A percentile compares a stretch with the other conserved stretches of the same genome.
Conservation (phyloP, 2,888 invertebrate genomes). For the Amiota communis region DNA sequence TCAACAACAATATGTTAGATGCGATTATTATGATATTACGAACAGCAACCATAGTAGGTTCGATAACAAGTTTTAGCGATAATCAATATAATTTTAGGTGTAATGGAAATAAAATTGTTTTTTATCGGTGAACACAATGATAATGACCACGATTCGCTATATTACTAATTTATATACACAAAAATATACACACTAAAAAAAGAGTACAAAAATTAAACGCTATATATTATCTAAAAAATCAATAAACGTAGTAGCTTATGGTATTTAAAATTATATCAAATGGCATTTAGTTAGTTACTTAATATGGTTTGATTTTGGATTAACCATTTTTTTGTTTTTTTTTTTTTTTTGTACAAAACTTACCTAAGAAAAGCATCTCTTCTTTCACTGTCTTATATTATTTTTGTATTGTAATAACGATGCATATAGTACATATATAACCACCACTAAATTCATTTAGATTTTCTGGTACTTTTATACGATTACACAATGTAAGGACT, state of each 20-base stretch:
- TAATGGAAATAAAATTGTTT: too few relatives aligned
- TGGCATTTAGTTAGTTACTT: conserved; percentile 5
- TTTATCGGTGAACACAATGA: too few relatives aligned
- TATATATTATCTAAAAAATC: neutral
- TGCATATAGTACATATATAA: conserved; percentile 9
- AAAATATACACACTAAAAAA: too few relatives aligned
- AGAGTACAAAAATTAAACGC: too few relatives aligned
- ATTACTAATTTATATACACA: too few relatives aligned
- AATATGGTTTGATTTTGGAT: conserved; percentile 8
- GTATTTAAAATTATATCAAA: neutral
- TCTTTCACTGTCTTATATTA: conserved; percentile 4
- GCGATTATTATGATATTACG: too few relatives aligned
- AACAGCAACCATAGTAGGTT: too few relatives aligned
- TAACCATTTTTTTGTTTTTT: neutral
- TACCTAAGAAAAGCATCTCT: neutral
- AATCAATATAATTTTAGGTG: too few relatives aligned
- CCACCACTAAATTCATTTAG: neutral
- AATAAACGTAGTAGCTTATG: neutral
- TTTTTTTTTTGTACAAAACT: conserved; percentile 31
- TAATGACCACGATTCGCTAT: too few relatives aligned
- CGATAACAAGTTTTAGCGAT: too few relatives aligned
- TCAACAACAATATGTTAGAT: too few relatives aligned
- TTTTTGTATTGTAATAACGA: neutral
- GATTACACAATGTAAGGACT: conserved; percentile 25
- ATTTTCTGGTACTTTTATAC: conserved; percentile 4